Conservation (phyloP, 2,113 vertebrate species). For the Meles meles region DNA sequence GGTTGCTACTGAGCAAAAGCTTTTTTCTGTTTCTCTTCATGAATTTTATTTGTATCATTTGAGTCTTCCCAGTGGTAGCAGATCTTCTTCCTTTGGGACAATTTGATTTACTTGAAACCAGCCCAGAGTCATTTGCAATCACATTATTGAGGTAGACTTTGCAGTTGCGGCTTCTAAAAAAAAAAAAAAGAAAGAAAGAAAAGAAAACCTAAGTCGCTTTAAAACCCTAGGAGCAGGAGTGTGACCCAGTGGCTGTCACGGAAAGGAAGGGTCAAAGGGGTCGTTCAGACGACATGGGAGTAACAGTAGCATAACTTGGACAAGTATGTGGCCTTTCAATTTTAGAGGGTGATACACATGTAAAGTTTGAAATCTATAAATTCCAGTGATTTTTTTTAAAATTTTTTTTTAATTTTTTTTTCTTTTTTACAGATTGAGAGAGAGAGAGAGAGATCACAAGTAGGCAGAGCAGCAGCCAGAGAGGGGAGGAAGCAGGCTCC, state of each 20-base stretch:
- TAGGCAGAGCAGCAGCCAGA: no score
- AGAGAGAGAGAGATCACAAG: no score
- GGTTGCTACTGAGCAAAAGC: not conserved
- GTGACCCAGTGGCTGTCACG: not conserved
- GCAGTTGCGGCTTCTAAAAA: not conserved
- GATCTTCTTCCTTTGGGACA: not conserved
- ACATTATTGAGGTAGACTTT: not conserved
- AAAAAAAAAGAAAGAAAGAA: not conserved
- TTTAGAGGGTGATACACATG: not conserved
- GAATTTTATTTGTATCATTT: slow-evolving; percentile 1
- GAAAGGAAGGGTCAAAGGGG: not conserved
- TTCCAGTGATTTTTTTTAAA: not conserved
- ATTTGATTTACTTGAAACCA: slow-evolving; percentile 24
- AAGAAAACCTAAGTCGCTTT: not conserved
- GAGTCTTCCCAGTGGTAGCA: not conserved
- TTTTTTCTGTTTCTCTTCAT: not conserved
- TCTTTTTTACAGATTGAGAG: no score
- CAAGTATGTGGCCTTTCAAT: not conserved
- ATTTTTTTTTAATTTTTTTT: slow-evolving; percentile 36
- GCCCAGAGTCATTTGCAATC: not conserved
- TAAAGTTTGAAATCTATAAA: not conserved
- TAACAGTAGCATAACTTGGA: not conserved
- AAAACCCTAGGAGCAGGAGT: not conserved
- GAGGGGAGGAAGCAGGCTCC: no score
- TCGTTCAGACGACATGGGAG: not conserved